Evolutionary conservation across 2,797 vertebrate species (phyloP).

Genomic region (Protonibea diacanthus): DNA sequence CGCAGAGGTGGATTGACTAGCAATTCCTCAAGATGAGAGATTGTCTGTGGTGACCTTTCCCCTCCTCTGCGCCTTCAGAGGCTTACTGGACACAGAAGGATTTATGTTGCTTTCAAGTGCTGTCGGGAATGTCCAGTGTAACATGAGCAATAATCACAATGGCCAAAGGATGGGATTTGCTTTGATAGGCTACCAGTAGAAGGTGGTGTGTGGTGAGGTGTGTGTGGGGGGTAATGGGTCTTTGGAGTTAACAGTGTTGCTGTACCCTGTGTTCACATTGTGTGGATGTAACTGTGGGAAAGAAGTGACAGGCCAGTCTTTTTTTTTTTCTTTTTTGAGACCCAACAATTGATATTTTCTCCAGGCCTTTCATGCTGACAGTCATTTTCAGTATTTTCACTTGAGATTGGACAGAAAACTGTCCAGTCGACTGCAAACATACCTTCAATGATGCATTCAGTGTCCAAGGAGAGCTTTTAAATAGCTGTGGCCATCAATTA

Average conservation of each 20-base stretch:
- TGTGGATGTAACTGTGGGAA: background rate
- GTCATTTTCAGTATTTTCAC: background rate
- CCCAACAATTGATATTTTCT: background rate
- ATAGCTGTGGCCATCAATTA: background rate
- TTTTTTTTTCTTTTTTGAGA: background rate
- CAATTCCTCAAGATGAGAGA: conserved; percentile 40
- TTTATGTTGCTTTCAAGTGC: conserved; percentile 72
- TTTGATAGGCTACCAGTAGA: no score
- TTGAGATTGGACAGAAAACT: background rate
- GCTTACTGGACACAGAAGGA: conserved; percentile 68
- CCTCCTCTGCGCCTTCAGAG: conserved; percentile 59
- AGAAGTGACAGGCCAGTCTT: background rate
- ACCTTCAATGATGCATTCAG: background rate
- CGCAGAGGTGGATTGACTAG: conserved; percentile 20
- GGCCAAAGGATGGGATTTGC: conserved; percentile 24
- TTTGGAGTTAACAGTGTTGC: background rate
- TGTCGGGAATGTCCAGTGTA: conserved; percentile 50
- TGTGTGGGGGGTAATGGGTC: background rate
- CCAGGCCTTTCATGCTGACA: background rate
- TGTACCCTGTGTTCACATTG: background rate
- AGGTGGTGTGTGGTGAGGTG: conserved; percentile 7
- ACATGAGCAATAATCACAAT: conserved; percentile 38
- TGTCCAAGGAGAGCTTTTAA: background rate
- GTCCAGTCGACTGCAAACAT: background rate
- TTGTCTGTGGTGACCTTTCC: conserved; percentile 69